These are phyloP conservation scores for Solen grandis DNA, from an alignment of 1,140 invertebrate genomes.

Conservation along the genomic window DNA sequence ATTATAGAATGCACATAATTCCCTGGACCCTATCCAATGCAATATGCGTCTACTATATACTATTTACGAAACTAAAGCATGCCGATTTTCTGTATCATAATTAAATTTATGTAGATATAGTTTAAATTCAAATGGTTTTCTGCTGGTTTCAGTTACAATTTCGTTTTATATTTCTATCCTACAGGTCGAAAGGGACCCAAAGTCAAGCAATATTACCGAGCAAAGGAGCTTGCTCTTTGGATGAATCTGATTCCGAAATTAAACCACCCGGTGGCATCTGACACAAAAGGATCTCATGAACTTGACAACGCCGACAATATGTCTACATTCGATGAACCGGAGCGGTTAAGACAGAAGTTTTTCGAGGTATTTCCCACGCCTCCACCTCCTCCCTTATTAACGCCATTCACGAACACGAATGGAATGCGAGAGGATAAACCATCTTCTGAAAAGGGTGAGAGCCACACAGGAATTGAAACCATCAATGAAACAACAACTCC, in stretches of 20 bases:
- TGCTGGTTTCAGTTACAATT: no score
- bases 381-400: conserved; percentile 75
- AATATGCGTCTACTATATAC: no score
- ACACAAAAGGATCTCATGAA: conserved; percentile 90
- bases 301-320: conserved; percentile 84
- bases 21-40: no score
- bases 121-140: no score
- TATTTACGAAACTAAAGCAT: no score
- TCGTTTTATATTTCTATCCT: no score
- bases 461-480: not conserved
- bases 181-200: no score
- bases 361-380: conserved; percentile 76
- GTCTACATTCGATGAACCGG: conserved; percentile 72
- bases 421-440: conserved; percentile 59
- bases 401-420: conserved; percentile 57
- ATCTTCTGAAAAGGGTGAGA: conserved; percentile 23
- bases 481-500: not conserved
- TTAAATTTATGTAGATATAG: no score
- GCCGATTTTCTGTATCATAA: no score
- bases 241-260: conserved; percentile 96
- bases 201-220: conserved; percentile 97
- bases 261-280: conserved; percentile 89
- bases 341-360: conserved; percentile 68
- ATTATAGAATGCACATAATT: no score
- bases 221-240: conserved; percentile 98